Percentiles rank a stretch among this genome's conserved stretches.
Evolutionary conservation across 2,888 invertebrate species (phyloP).

Genomic region (Pristionchus mayeri): DNA sequence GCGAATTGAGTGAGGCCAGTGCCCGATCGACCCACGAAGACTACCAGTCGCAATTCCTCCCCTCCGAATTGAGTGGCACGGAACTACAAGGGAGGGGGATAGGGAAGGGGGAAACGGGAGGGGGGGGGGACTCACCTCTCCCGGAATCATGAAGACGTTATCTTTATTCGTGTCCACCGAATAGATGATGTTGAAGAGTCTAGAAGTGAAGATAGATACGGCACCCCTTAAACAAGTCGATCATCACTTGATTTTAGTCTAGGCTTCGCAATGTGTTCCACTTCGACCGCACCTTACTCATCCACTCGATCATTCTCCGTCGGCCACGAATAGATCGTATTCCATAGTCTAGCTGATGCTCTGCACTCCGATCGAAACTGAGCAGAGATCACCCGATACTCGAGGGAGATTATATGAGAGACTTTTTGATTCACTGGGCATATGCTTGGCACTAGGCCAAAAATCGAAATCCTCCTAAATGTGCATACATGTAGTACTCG

Average conservation of each 20-base stretch:
- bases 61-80: slow-evolving; percentile 36
- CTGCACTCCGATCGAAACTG: no score
- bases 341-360: no score
- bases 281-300: slow-evolving; percentile 78
- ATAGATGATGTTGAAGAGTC: slow-evolving; percentile 64
- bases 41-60: slow-evolving; percentile 28
- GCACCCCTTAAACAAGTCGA: not conserved
- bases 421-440: no score
- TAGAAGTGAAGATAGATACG: slow-evolving; percentile 51
- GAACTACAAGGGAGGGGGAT: no score
- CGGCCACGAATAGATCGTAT: slow-evolving; percentile 79
- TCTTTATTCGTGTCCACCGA: slow-evolving; percentile 58
- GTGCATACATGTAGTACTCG: no score
- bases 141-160: slow-evolving; percentile 66
- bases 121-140: slow-evolving; percentile 47
- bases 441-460: no score
- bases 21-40: slow-evolving; percentile 52
- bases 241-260: not conserved
- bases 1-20: slow-evolving; percentile 63
- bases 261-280: no score
- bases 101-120: not conserved
- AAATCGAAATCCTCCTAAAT: no score
- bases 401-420: no score
- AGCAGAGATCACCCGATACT: no score
- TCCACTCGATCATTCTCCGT: slow-evolving; percentile 80